These are phyloP conservation scores for Diadumene lineata DNA, from an alignment of 92 coral and sea anemone species.

Conservation along the genomic window DNA sequence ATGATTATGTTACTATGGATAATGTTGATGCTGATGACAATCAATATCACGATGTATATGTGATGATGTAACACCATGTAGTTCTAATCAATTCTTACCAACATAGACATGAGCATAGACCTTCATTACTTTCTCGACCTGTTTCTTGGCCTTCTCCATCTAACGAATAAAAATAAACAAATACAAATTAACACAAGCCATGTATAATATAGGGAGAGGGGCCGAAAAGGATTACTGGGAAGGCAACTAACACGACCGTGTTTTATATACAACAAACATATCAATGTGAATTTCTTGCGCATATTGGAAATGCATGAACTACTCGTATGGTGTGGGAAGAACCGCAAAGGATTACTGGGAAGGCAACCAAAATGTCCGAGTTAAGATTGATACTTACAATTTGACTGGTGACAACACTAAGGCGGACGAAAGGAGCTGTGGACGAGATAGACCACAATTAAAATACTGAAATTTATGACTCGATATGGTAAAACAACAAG, in stretches of 20 bases:
- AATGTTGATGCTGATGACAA: neutral
- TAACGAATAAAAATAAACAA: no score
- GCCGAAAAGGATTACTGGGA: slow-evolving; percentile 5
- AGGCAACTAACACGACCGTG: neutral
- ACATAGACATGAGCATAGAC: slow-evolving; percentile 17
- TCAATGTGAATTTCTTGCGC: no score
- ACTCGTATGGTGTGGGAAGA: neutral
- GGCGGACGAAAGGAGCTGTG: slow-evolving; percentile 28
- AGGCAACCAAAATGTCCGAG: neutral
- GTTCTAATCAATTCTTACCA: slow-evolving; percentile 9
- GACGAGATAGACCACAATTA: neutral
- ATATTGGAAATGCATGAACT: no score
- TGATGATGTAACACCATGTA: neutral
- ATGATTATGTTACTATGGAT: neutral
- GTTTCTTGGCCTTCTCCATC: neutral
- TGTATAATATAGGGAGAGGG: no score
- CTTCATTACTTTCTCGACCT: neutral
- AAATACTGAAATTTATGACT: no score
- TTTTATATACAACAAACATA: no score
- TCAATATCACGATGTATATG: neutral
- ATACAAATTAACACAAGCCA: no score
- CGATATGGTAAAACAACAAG: no score
- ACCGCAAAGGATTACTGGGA: neutral
- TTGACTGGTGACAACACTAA: slow-evolving; percentile 20
- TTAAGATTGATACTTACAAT: neutral